A percentile compares a stretch with the other conserved stretches of the same genome.
phyloP scores from a whole-genome alignment of 1,140 invertebrate genomes.

The Dolichoris vasculosae region DNA sequence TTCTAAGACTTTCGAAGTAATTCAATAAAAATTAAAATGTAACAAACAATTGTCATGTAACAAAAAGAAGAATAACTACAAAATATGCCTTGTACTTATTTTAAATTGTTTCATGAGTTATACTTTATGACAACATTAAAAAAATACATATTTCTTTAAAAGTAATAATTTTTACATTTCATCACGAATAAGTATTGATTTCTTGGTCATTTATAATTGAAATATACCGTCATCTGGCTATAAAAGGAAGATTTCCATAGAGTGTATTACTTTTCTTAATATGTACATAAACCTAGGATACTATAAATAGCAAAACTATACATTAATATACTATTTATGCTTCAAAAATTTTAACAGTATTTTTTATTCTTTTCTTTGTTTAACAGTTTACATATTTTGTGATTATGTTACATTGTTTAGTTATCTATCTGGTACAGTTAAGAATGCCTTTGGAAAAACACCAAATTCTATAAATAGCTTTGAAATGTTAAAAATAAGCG shows the following conservation, averaged over 20 bases:
- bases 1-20: too few species aligned
- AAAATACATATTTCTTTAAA: background rate
- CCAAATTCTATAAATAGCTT: background rate
- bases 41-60: background rate
- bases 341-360: too few species aligned
- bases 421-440: too few species aligned
- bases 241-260: conserved; percentile 4
- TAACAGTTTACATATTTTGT: too few species aligned
- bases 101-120: conserved; percentile 12
- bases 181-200: background rate
- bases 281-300: background rate
- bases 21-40: too few species aligned
- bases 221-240: background rate
- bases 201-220: background rate
- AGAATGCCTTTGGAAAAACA: background rate
- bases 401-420: too few species aligned
- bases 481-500: too few species aligned
- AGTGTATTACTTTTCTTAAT: background rate
- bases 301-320: background rate
- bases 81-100: background rate
- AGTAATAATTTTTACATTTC: background rate
- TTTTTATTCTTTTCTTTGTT: too few species aligned
- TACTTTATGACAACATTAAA: background rate
- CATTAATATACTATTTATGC: background rate
- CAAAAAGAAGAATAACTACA: background rate